Evolutionary conservation across 2,797 vertebrate species (phyloP).

Genomic region (Gastrophryne carolinensis): DNA sequence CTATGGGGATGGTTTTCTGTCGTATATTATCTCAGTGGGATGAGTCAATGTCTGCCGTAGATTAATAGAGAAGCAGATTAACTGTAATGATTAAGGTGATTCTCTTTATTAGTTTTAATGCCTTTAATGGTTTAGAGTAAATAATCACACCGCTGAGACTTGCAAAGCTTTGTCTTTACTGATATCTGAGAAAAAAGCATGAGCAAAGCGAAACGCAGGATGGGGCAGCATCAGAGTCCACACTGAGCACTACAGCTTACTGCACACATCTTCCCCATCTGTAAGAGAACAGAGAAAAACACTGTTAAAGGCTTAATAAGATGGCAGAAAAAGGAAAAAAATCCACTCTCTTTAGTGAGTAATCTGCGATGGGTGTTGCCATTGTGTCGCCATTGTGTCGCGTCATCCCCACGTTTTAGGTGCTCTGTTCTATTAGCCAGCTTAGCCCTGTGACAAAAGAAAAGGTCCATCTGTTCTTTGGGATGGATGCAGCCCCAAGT

Average conservation of each 20-base stretch:
- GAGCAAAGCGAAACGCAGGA: neutral
- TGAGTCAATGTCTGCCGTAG: constrained; percentile 5
- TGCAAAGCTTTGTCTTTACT: constrained; percentile 29
- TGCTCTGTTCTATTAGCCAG: too few species aligned
- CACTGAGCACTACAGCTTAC: neutral
- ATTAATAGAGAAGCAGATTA: constrained; percentile 34
- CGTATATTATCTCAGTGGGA: neutral
- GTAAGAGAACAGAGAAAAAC: neutral
- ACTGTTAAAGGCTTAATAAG: too few species aligned
- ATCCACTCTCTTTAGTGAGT: too few species aligned
- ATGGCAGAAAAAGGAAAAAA: too few species aligned
- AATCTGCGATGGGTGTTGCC: too few species aligned
- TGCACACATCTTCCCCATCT: neutral
- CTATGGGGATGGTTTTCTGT: neutral
- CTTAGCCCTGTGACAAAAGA: too few species aligned
- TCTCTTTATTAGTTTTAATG: neutral
- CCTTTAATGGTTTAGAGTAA: constrained; percentile 33
- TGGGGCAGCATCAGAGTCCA: neutral
- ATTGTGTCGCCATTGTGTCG: neutral
- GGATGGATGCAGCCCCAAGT: too few species aligned
- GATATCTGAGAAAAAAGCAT: constrained; percentile 17
- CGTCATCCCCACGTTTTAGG: neutral
- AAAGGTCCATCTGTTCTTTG: too few species aligned
- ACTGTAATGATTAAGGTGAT: constrained; percentile 44
- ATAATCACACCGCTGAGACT: constrained; percentile 37